Base-by-base conservation (phyloP, 2,888 invertebrate genomes). In the Syrista parreyssii region DNA sequence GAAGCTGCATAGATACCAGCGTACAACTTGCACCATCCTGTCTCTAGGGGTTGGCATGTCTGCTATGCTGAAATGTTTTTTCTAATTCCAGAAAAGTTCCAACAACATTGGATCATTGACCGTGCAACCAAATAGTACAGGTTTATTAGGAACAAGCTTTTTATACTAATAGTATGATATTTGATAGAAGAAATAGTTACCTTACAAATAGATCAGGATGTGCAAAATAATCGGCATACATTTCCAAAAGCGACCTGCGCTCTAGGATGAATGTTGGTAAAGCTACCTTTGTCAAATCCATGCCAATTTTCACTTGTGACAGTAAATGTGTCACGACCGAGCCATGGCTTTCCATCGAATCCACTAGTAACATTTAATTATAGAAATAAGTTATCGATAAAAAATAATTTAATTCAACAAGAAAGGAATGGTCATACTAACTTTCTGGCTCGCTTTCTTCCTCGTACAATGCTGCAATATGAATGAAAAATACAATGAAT, bases 181-280 rank as follows among this genome's bases (percentile, higher is more conserved):
- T n/a, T 11, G 15, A 32, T 75, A 75, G 81, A 81, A 36, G 80
- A 84, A 80, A 77, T 75, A 86, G 92, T 91, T 92, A 98, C 98
- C 94, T 96, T 82, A 96, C 94, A 92, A 99, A 99, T 87, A 98
- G 94, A 92, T 99, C 99, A 0, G 99, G 99, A 93, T 99, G 99
- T 15, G 99, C 98, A 92, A 99, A 99, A 91, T 99, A 99, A 93
- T 99, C 99, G 75, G 99, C 99, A 92, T 99, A 99, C 99, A 99
- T 99, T 93, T 99, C 99, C 74, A 99, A 93, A 68, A 99, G 94
- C 1, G 99, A 99, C 81, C 99, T 95, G 91, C 98, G 94, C 91
- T 99, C 99, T 86, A 99, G 92, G 86, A 99, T 99, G 91, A 99
- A 99, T 35, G 99, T 99, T 33, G 99, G 99, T 82, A 99, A 93